These are phyloP conservation scores for Drosophila paulistorum DNA, from an alignment of 1,140 invertebrate species.

Conservation along the genomic window DNA sequence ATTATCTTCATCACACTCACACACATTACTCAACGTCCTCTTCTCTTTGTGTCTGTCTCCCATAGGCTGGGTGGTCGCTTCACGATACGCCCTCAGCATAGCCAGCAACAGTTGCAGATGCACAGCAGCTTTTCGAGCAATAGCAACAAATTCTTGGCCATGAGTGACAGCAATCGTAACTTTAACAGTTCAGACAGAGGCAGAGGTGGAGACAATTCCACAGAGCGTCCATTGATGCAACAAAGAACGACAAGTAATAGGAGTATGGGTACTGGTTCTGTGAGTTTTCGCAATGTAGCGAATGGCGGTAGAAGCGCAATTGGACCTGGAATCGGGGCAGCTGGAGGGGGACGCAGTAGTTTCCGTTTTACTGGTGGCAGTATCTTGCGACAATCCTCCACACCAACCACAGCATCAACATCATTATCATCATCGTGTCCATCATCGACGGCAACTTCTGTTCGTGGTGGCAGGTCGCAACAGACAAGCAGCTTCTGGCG, in stretches of 20 bases:
- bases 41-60: background rate
- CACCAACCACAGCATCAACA: conserved; percentile 38
- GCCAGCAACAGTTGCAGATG: conserved; percentile 80
- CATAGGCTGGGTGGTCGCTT: conserved; percentile 86
- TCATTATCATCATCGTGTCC: conserved; percentile 22
- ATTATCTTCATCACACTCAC: background rate
- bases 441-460: conserved; percentile 31
- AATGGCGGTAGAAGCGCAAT: conserved; percentile 41
- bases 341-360: conserved; percentile 43
- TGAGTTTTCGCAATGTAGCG: conserved; percentile 58
- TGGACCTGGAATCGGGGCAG: conserved; percentile 20
- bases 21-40: no score
- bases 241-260: conserved; percentile 42
- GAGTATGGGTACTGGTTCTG: conserved; percentile 40
- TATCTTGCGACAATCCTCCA: conserved; percentile 71
- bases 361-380: conserved; percentile 65
- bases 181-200: conserved; percentile 49
- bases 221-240: conserved; percentile 56
- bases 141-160: conserved; percentile 58
- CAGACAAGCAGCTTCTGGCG: conserved; percentile 67
- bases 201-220: conserved; percentile 9
- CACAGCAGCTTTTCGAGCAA: conserved; percentile 66
- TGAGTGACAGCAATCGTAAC: conserved; percentile 66
- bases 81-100: conserved; percentile 84
- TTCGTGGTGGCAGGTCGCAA: conserved; percentile 29